Conservation (phyloP, 2,888 invertebrate genomes). For the Dasysyrphus albostriatus region DNA sequence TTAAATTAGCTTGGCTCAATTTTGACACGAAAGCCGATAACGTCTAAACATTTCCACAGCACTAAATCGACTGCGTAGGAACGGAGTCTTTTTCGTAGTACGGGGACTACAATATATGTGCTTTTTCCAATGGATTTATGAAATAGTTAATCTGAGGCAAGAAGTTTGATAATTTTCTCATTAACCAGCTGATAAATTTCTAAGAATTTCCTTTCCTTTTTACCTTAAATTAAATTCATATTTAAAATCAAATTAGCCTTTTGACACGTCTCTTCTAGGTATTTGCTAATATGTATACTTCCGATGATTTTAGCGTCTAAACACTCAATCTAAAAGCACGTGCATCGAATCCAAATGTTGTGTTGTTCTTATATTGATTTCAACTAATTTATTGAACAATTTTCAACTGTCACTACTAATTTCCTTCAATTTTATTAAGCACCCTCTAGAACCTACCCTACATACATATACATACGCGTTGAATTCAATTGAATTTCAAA, state of each 20-base stretch:
- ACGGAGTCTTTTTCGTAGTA: no score
- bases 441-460: background rate
- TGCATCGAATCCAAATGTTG: background rate
- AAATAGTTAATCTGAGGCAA: no score
- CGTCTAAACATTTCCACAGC: no score
- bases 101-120: no score
- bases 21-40: no score
- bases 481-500: constrained; percentile 46
- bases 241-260: background rate
- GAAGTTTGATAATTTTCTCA: no score
- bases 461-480: background rate
- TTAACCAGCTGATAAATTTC: no score
- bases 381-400: constrained; percentile 36
- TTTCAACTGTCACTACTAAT: constrained; percentile 31
- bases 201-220: background rate
- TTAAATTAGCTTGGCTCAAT: no score
- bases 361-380: constrained; percentile 14
- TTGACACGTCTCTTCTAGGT: background rate
- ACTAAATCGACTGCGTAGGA: no score
- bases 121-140: no score
- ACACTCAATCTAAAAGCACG: background rate
- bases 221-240: background rate
- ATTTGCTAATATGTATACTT: background rate
- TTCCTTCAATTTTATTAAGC: constrained; percentile 30
- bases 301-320: background rate